Evolutionary conservation across 2,797 vertebrate genomes (phyloP), one percentile per base, ranked within the genome.

Genomic region (Acipenser transmontanus): DNA sequence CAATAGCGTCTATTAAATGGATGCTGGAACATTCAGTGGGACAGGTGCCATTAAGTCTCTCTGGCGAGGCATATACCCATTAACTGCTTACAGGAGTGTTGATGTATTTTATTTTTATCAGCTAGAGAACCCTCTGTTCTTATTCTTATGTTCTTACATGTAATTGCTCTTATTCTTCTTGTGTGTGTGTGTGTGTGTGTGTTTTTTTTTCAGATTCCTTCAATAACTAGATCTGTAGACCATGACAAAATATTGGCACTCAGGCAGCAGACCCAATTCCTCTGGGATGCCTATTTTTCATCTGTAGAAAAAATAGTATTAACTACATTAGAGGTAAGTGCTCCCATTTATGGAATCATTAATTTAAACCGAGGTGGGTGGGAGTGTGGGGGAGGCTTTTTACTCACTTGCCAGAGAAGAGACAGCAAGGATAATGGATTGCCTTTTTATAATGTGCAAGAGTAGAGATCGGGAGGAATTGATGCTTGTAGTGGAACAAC

Each of bases 201-300:
- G 20, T 34, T 34, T 34, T 34, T 34, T 65, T 77, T 72, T 17
- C 82, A 92, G 91, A 85, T 92, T 78, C 89, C 91, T 66, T 91
- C 90, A 73, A 89, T 91, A 76, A 88, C 83, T 68, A 83, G 90
- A 62, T 90, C 88, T 2, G 83, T 91, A 76, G 79, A 84, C 77
- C 77, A 78, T 67, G 89, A 91, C 81, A 84, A 79, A 78, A 90
- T 90, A 80, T 62, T 89, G 84, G 83, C 86, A 59, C 86, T 91
- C 72, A 82, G 88, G 73, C 91, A 92, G 80, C 91, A 92, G 83
- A 89, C 87, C 11, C 90, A 91, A 81, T 89, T 92, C 85, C 87
- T 91, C 50, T 91, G 91, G 91, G 90, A 92, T 5, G 87, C 89
- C 72, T 92, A 91, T 81, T 91, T 91, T 76, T 92, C 91, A 59